These are phyloP conservation scores for Drosophila persimilis DNA, from an alignment of 1,140 invertebrate species.

Conservation along the genomic window DNA sequence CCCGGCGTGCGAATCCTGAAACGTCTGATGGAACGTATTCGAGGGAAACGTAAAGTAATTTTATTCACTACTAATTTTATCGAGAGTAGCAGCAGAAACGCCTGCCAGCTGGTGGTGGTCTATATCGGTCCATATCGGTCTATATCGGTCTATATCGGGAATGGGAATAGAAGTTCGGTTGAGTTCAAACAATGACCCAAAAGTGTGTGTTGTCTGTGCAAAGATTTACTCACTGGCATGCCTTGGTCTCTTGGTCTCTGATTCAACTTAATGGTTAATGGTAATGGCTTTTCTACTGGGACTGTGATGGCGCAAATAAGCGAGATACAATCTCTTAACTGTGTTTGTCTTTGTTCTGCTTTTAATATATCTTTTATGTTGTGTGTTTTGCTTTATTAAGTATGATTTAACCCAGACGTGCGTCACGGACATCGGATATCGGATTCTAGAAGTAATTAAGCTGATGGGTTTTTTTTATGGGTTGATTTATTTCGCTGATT, in stretches of 20 bases:
- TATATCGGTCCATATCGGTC: background rate
- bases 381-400: slow-evolving; percentile 53
- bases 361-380: slow-evolving; percentile 36
- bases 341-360: slow-evolving; percentile 52
- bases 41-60: slow-evolving; percentile 83
- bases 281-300: slow-evolving; percentile 47
- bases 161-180: no score
- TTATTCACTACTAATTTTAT: slow-evolving; percentile 80
- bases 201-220: slow-evolving; percentile 13
- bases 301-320: slow-evolving; percentile 18
- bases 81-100: slow-evolving; percentile 16
- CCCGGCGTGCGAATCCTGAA: slow-evolving; percentile 80
- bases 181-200: slow-evolving; percentile 27
- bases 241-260: slow-evolving; percentile 9
- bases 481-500: slow-evolving; percentile 35
- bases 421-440: slow-evolving; percentile 23
- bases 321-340: slow-evolving; percentile 41
- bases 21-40: slow-evolving; percentile 81
- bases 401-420: slow-evolving; percentile 51
- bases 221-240: slow-evolving; percentile 40
- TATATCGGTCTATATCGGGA: background rate
- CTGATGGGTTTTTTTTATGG: slow-evolving; percentile 23
- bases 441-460: slow-evolving; percentile 27
- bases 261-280: slow-evolving; percentile 47
- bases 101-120: slow-evolving; percentile 28